Base-by-base conservation (phyloP, 2,113 vertebrate species). In the Perca fluviatilis region DNA sequence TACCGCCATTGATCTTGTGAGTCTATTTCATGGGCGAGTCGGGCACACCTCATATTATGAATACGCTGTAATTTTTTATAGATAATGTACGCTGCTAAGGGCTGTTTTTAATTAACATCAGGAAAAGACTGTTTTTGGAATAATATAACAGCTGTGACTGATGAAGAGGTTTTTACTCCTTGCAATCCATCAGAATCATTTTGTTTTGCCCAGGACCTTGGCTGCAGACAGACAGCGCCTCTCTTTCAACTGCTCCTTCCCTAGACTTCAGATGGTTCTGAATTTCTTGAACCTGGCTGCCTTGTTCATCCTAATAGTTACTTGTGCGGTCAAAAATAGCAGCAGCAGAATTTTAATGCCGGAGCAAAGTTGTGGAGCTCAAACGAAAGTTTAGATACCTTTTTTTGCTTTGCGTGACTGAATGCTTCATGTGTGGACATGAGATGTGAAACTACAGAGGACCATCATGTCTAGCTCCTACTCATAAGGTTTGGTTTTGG, bases 51-150 rank as follows among this genome's bases (percentile, higher is more conserved):
- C 62, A 80, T 84, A 83, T 82, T 80, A 85, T 56, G 74, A 58
- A 81, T 25, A 50, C 0, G 11, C 14, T 71, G 74, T 76, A 56
- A 79, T 68, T 67, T 67, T 84, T 86, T 79, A 60, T 53, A 43
- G 74, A 83, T 85, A 81, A 73, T 80, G 25, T 58, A 80, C 62
- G 82, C 47, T 50, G 83, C 78, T 76, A 30, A 58, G 69, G 83
- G 82, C 51, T 82, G 56, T 57, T 77, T 91, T 88, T 90, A 86
- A 90, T 88, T 88, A 90, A 60, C 63, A 82, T 74, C 61, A 85
- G 46, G 56, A 77, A 77, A 56, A 78, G 53, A 46, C 67, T 68
- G 60, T 69, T 83, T 43, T 81, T 68, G 40, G 54, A 75, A 23
- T 84, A 47, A 68, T 60, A 15, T 61, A 54, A 67, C 40, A 46